Percentiles rank a stretch among this genome's conserved stretches.
These are phyloP conservation scores for Dallia pectoralis DNA, from an alignment of 2,797 vertebrate species.

Conservation along the genomic window DNA sequence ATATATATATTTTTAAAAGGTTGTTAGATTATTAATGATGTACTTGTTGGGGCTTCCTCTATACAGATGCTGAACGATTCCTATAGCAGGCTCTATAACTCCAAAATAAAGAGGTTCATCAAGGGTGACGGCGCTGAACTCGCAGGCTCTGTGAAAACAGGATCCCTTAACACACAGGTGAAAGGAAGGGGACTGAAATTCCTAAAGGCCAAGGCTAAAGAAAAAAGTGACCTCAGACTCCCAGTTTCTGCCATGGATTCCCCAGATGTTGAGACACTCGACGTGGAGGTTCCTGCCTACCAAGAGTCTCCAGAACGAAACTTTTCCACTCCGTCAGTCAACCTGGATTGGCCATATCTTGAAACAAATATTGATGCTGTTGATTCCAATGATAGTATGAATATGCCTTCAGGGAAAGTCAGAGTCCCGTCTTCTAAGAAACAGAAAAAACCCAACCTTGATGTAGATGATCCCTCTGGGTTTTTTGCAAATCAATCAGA, in stretches of 20 bases:
- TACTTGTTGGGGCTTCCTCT: background rate
- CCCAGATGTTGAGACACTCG: conserved; percentile 43
- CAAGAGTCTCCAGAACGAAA: conserved; percentile 19
- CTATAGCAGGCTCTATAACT: conserved; percentile 74
- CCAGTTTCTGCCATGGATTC: conserved; percentile 62
- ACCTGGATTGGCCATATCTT: conserved; percentile 29
- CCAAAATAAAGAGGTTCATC: conserved; percentile 75
- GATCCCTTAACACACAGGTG: conserved; percentile 4
- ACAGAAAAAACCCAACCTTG: conserved; percentile 51
- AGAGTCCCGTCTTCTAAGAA: conserved; percentile 44
- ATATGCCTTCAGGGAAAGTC: conserved; percentile 36
- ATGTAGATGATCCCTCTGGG: conserved; percentile 46
- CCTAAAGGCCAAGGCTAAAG: conserved; percentile 35
- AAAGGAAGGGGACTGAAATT: conserved; percentile 19
- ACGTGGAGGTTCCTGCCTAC: conserved; percentile 14
- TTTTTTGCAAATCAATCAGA: conserved; percentile 25
- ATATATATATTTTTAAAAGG: background rate
- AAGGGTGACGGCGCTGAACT: conserved; percentile 33
- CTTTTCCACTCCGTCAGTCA: conserved; percentile 17
- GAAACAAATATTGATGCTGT: conserved; percentile 22
- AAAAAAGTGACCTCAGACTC: conserved; percentile 39
- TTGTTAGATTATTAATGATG: background rate
- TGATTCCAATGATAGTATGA: conserved; percentile 11
- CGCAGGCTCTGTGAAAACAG: conserved; percentile 11
- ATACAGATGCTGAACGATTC: conserved; percentile 73